Evolutionary conservation across 2,888 invertebrate species (phyloP).

Genomic region (Spatulosminthurus flaviceps): DNA sequence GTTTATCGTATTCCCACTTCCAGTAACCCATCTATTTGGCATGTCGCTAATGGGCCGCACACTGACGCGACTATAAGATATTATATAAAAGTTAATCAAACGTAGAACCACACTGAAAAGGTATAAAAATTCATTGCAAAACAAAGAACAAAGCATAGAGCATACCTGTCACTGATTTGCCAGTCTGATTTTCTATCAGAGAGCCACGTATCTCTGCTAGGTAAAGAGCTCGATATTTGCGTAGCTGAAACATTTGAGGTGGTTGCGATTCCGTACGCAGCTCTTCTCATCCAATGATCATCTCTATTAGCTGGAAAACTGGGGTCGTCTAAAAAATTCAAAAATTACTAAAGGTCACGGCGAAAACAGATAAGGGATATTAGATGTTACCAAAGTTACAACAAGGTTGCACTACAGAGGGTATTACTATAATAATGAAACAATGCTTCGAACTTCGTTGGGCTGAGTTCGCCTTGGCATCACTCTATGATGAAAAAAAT

Average conservation of each 20-base stretch:
- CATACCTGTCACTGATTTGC: conserved; percentile 14
- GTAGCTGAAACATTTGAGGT: not conserved
- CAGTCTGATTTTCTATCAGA: conserved; percentile 12
- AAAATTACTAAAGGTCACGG: not conserved
- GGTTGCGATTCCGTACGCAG: conserved; percentile 15
- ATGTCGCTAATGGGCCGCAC: conserved; percentile 33
- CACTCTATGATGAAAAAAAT: too few relatives aligned
- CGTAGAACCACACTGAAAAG: too few relatives aligned
- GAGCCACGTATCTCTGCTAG: conserved; percentile 16
- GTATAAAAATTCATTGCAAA: too few relatives aligned
- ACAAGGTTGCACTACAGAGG: not conserved
- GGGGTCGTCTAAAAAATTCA: not conserved
- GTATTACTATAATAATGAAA: too few relatives aligned
- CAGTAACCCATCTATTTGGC: conserved; percentile 56
- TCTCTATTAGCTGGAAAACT: conserved; percentile 7
- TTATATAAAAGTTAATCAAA: too few relatives aligned
- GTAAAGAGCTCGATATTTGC: not conserved
- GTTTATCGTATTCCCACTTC: conserved; percentile 48
- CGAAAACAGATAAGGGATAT: not conserved
- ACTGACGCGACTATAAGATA: not conserved
- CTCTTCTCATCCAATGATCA: conserved; percentile 23
- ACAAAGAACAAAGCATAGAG: too few relatives aligned
- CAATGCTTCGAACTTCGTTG: too few relatives aligned
- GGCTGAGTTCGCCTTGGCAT: too few relatives aligned
- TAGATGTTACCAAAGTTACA: not conserved